These are phyloP conservation scores for Protobothrops flavoviridis DNA, from an alignment of 2,113 vertebrate species.

Conservation along the genomic window DNA sequence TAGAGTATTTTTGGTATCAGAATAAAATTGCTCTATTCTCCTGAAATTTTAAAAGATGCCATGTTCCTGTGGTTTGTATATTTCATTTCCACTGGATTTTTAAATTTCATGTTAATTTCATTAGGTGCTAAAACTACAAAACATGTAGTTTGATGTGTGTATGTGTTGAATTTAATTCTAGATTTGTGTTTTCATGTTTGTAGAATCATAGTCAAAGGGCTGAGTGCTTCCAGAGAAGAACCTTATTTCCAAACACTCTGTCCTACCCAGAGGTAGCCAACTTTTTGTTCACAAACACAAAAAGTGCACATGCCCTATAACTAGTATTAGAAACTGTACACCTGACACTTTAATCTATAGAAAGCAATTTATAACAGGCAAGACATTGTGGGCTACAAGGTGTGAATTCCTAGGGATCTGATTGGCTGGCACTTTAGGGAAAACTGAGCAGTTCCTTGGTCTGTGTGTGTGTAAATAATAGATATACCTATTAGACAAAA, in stretches of 20 bases:
- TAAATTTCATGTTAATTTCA: not conserved
- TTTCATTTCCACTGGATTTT: not conserved
- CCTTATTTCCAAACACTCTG: not conserved
- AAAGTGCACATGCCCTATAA: not conserved
- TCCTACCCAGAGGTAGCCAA: not conserved
- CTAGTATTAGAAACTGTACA: not conserved
- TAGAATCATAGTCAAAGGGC: not conserved
- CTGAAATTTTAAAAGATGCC: not conserved
- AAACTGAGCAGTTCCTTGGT: not conserved
- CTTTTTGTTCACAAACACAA: not conserved
- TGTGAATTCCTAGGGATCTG: not conserved
- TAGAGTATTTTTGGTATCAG: not conserved
- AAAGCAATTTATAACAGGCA: not conserved
- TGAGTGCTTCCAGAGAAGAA: not conserved
- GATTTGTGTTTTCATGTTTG: not conserved
- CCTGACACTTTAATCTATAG: not conserved
- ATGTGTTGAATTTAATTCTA: not conserved
- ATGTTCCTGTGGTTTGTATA: not conserved
- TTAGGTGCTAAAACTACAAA: not conserved
- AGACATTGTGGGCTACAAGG: not conserved
- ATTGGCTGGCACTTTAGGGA: not conserved
- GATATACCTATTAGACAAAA: not conserved
- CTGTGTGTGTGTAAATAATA: not conserved
- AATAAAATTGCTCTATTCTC: not conserved
- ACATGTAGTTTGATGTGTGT: not conserved